Conservation (phyloP, 2,888 invertebrate genomes). For the Apeira syringaria region DNA sequence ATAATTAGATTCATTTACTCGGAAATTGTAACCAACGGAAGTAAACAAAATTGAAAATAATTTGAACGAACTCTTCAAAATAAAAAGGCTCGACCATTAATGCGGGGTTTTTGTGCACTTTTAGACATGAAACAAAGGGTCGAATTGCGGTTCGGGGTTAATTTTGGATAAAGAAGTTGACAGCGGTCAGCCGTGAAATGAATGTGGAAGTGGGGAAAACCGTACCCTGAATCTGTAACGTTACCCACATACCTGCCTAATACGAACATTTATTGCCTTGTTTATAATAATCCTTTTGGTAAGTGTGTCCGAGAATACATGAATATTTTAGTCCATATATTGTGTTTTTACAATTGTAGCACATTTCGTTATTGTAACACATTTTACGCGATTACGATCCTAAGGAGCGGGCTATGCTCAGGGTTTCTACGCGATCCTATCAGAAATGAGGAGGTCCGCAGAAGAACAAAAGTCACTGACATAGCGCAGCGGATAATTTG, state of each 20-base stretch:
- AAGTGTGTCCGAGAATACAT: conserved; percentile 6
- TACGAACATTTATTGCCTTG: conserved; percentile 21
- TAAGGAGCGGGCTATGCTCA: too few relatives aligned
- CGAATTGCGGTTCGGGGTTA: conserved; percentile 33
- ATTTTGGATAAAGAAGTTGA: conserved; percentile 38
- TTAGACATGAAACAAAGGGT: conserved; percentile 34
- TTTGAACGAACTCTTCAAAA: conserved; percentile 24
- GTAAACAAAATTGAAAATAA: conserved; percentile 21
- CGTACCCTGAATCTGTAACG: conserved; percentile 2
- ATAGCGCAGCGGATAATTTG: too few relatives aligned
- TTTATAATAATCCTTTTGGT: conserved; percentile 14
- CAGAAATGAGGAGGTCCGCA: too few relatives aligned
- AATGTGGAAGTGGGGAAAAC: conserved; percentile 23
- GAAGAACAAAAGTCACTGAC: too few relatives aligned
- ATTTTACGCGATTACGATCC: too few relatives aligned
- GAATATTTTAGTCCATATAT: conserved; percentile 10
- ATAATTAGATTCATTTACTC: too few relatives aligned
- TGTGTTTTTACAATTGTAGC: too few relatives aligned
- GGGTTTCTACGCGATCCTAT: too few relatives aligned
- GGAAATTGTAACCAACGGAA: conserved; percentile 2
- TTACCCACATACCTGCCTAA: conserved; percentile 17
- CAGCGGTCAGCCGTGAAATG: conserved; percentile 37
- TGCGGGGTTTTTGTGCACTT: conserved; percentile 32
- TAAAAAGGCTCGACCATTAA: conserved; percentile 25
- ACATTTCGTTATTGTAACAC: too few relatives aligned